A percentile compares a stretch with the other conserved stretches of the same genome.
Conservation (phyloP, 2,797 vertebrate species). For the Schizopygopsis malacanthus region DNA sequence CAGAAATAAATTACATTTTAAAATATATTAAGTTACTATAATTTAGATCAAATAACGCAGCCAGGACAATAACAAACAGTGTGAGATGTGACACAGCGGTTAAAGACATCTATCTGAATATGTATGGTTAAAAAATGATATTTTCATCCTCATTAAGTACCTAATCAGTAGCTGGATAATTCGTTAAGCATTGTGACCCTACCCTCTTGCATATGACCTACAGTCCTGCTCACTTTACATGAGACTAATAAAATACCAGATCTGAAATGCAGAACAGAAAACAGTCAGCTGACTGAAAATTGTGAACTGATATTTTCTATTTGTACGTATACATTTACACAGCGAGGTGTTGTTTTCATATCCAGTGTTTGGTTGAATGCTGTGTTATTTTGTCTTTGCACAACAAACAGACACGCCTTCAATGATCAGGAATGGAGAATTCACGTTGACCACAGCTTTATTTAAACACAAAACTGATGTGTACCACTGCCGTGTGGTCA, state of each 20-base stretch:
- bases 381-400: background rate
- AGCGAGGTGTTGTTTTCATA: background rate
- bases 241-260: background rate
- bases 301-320: background rate
- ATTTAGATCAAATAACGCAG: background rate
- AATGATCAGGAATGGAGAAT: background rate
- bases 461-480: slow-evolving; percentile 4
- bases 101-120: background rate
- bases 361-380: background rate
- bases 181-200: background rate
- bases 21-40: background rate
- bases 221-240: background rate
- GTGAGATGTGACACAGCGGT: background rate
- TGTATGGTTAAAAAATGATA: background rate
- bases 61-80: background rate
- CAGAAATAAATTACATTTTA: background rate
- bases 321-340: background rate
- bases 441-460: background rate
- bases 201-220: background rate
- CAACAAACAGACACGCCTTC: slow-evolving; percentile 24
- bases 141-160: background rate
- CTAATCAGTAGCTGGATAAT: no score
- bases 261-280: slow-evolving; percentile 29
- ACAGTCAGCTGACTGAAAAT: background rate
- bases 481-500: background rate